Evolutionary conservation across 1,140 invertebrate species (phyloP).

Genomic region (Antheraea pernyi): DNA sequence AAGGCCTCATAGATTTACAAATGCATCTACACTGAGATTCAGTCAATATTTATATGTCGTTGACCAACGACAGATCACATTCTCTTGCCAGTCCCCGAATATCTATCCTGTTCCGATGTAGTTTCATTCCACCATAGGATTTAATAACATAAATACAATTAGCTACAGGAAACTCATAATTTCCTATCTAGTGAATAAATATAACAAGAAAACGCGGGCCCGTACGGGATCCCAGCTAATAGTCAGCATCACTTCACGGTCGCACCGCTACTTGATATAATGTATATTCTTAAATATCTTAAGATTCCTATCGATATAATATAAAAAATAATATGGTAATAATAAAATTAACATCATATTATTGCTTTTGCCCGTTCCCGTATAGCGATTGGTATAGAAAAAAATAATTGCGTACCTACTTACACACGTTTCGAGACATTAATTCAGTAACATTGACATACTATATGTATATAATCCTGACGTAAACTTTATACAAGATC

Average conservation of each 20-base stretch:
- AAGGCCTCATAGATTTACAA: conserved; percentile 80
- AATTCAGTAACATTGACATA: conserved; percentile 51
- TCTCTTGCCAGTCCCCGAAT: conserved; percentile 74
- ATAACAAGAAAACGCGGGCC: conserved; percentile 66
- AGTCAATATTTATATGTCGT: conserved; percentile 79
- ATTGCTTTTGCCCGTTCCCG: conserved; percentile 79
- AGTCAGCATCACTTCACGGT: conserved; percentile 75
- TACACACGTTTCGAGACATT: conserved; percentile 61
- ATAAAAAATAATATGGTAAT: conserved; percentile 79
- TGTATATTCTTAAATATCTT: conserved; percentile 74
- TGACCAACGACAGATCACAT: conserved; percentile 79
- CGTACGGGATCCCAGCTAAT: conserved; percentile 52
- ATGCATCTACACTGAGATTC: conserved; percentile 80
- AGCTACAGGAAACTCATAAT: conserved; percentile 78
- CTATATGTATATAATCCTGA: conserved; percentile 46
- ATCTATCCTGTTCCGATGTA: conserved; percentile 63
- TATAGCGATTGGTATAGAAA: conserved; percentile 79
- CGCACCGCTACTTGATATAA: conserved; percentile 72
- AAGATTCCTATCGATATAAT: conserved; percentile 74
- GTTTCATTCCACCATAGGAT: conserved; percentile 71
- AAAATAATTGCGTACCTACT: conserved; percentile 72
- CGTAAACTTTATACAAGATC: conserved; percentile 58
- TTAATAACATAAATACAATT: conserved; percentile 78
- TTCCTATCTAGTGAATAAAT: conserved; percentile 78
- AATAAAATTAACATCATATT: conserved; percentile 79